A percentile compares a stretch with the other conserved stretches of the same genome.
Conservation (phyloP, 2,797 vertebrate genomes). For the Helarctos malayanus region DNA sequence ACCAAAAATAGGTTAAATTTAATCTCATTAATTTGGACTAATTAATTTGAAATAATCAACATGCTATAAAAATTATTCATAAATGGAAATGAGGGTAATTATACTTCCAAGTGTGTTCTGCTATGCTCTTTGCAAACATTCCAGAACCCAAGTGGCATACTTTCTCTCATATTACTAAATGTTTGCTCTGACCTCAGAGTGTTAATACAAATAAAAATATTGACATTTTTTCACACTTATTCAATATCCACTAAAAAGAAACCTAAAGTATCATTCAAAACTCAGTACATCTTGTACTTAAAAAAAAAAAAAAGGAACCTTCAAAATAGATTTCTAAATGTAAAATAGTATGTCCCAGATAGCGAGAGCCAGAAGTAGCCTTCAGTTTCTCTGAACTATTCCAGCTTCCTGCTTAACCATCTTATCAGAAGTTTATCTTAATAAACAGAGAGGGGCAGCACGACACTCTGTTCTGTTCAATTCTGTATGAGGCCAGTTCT, state of each 20-base stretch:
- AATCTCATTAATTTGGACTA: slow-evolving; percentile 46
- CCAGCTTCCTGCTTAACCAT: slow-evolving; percentile 83
- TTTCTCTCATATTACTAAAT: slow-evolving; percentile 50
- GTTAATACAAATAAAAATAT: slow-evolving; percentile 82
- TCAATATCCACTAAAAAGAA: slow-evolving; percentile 59
- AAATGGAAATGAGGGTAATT: slow-evolving; percentile 5
- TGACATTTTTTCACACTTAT: slow-evolving; percentile 81
- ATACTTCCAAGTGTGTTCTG: slow-evolving; percentile 70
- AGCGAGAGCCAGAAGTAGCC: slow-evolving; percentile 37
- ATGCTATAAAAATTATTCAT: slow-evolving; percentile 39
- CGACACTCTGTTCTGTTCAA: slow-evolving; percentile 78
- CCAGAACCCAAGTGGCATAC: slow-evolving; percentile 36
- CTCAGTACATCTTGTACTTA: slow-evolving; percentile 69
- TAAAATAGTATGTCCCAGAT: background rate
- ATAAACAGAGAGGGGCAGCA: slow-evolving; percentile 81
- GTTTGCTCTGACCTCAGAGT: slow-evolving; percentile 78
- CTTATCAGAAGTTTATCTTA: slow-evolving; percentile 89
- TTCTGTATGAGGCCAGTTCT: slow-evolving; percentile 81
- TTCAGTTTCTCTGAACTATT: slow-evolving; percentile 83
- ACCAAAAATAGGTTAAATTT: slow-evolving; percentile 43
- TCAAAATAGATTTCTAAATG: slow-evolving; percentile 55
- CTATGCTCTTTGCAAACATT: slow-evolving; percentile 76
- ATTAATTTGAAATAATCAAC: background rate
- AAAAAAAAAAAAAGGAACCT: slow-evolving; percentile 57
- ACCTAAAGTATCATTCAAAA: slow-evolving; percentile 74